These are phyloP conservation scores for Drosophila nebulosa DNA, from an alignment of 1,140 invertebrate species.

Conservation along the genomic window DNA sequence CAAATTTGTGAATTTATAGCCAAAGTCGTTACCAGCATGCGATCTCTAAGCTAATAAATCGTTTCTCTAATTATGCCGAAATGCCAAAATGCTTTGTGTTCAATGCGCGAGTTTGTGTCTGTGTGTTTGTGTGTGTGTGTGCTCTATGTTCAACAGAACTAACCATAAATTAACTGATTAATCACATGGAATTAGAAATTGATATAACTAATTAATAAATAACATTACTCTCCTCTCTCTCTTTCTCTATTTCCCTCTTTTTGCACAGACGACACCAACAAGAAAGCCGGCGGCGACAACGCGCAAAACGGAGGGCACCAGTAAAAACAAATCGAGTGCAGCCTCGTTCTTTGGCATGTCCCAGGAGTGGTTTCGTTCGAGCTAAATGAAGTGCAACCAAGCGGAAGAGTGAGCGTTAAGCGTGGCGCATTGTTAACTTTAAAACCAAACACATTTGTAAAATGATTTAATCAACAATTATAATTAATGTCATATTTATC, in stretches of 20 bases:
- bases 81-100: constrained; percentile 21
- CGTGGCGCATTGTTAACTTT: neutral
- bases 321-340: constrained; percentile 82
- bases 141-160: constrained; percentile 23
- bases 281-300: constrained; percentile 43
- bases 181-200: constrained; percentile 62
- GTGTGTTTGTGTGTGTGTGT: neutral
- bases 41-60: constrained; percentile 49
- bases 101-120: constrained; percentile 20
- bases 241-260: neutral
- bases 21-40: constrained; percentile 60
- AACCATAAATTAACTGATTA: constrained; percentile 71
- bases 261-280: constrained; percentile 48
- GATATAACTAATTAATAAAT: constrained; percentile 68
- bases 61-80: constrained; percentile 54
- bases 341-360: constrained; percentile 90
- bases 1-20: constrained; percentile 60
- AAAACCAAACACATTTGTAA: constrained; percentile 23
- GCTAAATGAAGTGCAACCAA: constrained; percentile 49
- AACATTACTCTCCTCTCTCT: constrained; percentile 32
- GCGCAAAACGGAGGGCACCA: constrained; percentile 55
- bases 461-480: constrained; percentile 14
- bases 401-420: constrained; percentile 21
- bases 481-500: constrained; percentile 22
- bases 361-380: constrained; percentile 87